Evolutionary conservation across 2,113 vertebrate species (phyloP).

Genomic region (Otis tarda): DNA sequence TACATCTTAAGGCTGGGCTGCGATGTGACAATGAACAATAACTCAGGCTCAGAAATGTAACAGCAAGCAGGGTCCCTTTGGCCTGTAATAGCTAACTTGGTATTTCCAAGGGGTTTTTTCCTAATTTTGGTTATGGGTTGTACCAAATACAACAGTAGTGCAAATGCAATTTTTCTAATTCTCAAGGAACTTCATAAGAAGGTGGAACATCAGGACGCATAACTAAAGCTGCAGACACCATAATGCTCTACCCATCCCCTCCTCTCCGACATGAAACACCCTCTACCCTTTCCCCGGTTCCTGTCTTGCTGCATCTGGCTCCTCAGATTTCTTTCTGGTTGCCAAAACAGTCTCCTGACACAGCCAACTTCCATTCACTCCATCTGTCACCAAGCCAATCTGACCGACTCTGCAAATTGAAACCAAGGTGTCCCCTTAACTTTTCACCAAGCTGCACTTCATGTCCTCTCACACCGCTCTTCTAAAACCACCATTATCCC

Average conservation of each 20-base stretch:
- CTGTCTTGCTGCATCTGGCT: neutral
- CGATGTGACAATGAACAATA: accelerated
- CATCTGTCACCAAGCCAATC: slow-evolving; percentile 52
- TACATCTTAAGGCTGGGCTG: neutral
- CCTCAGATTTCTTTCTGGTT: neutral
- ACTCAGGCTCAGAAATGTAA: neutral
- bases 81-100: neutral
- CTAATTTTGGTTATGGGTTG: neutral
- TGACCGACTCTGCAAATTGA: slow-evolving; percentile 24
- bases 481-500: neutral
- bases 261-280: neutral
- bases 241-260: neutral
- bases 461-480: neutral
- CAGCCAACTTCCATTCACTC: slow-evolving; percentile 27
- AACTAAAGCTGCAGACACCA: neutral
- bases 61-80: neutral
- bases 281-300: slow-evolving; percentile 22
- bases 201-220: neutral
- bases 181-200: neutral
- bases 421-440: neutral
- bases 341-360: slow-evolving; percentile 51
- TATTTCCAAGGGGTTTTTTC: neutral
- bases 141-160: neutral
- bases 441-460: neutral
- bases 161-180: neutral